A percentile compares a stretch with the other conserved stretches of the same genome.
phyloP scores from a whole-genome alignment of 2,113 vertebrate species.

The Xyrauchen texanus region DNA sequence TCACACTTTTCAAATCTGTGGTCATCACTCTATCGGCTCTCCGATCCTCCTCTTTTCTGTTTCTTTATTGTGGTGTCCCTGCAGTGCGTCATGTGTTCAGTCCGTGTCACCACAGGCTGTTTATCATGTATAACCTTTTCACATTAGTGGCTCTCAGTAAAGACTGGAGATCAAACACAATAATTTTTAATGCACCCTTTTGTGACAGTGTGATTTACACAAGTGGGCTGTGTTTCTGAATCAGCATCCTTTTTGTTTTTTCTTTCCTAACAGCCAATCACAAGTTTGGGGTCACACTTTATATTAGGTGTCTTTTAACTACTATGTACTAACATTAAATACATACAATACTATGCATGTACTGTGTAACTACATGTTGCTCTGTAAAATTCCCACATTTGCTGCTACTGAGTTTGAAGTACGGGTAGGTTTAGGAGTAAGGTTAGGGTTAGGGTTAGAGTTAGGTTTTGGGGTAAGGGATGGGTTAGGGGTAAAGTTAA shows the following conservation, averaged over 20 bases:
- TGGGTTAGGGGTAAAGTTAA: no score
- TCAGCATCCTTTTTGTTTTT: background rate
- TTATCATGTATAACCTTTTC: slow-evolving; percentile 21
- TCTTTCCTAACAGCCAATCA: background rate
- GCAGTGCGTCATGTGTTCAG: background rate
- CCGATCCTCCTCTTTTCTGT: background rate
- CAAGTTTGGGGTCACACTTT: background rate
- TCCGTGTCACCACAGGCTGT: slow-evolving; percentile 13
- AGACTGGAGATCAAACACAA: slow-evolving; percentile 14
- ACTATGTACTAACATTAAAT: no score
- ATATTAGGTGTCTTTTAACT: no score
- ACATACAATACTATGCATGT: no score
- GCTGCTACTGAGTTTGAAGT: no score
- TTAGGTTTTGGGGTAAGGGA: no score
- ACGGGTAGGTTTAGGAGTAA: no score
- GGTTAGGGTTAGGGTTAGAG: no score
- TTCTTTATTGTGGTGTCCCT: slow-evolving; percentile 14
- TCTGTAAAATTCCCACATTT: no score
- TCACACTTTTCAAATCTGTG: background rate
- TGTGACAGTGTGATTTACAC: background rate
- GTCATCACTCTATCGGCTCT: slow-evolving; percentile 13
- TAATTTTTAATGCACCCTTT: slow-evolving; percentile 6
- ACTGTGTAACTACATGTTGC: no score
- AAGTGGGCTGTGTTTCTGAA: background rate
- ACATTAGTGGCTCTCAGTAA: background rate